Base-by-base conservation (phyloP, 1,140 invertebrate species). In the Lepidurus apus region DNA sequence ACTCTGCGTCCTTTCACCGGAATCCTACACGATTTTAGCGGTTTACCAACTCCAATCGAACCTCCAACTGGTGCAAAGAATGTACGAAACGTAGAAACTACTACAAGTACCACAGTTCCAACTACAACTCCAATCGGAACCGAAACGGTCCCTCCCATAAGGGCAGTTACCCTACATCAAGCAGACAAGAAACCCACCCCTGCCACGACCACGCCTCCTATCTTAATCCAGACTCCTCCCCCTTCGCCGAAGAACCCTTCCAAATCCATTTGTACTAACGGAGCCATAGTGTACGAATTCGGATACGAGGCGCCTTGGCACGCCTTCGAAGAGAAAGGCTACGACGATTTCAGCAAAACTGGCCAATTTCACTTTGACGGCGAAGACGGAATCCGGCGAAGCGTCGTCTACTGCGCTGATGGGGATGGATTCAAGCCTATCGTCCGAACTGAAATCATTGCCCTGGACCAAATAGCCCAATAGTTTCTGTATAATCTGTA, bases 211-310 rank as follows among this genome's bases (percentile, higher is more conserved):
- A 74, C 78, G 4, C 43, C 78, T 17, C 43, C 73, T 10, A 75
- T 74, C 43, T 7, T 65, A n/a, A 21, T 65, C 53, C 17, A 1
- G 17, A 7, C 53, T 65, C 53, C 53, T 21, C 17, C 53, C 53
- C 17, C 17, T 13, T 65, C 53, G 17, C 53, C 53, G 13, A 21
- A 65, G 13, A 9, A 13, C 53, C 9, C 21, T 21, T 65, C 53
- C 8, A 65, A 65, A 65, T 65, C 53, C 17, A 21, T 13, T 9
- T 65, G 53, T 65, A 79, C 78, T 17, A 74, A 79, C n/a, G 26
- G 79, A 21, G 47, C 24, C 9, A 80, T 78, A 21, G 73, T 80
- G n/a, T 80, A 80, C 43, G 76, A 80, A 9, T 80, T 80, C 79
- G 74, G 74, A 21, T 80, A 80, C 76, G 74, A 53, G 7, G 79